Conservation (phyloP, 2,113 vertebrate species). For the Mobula hypostoma region DNA sequence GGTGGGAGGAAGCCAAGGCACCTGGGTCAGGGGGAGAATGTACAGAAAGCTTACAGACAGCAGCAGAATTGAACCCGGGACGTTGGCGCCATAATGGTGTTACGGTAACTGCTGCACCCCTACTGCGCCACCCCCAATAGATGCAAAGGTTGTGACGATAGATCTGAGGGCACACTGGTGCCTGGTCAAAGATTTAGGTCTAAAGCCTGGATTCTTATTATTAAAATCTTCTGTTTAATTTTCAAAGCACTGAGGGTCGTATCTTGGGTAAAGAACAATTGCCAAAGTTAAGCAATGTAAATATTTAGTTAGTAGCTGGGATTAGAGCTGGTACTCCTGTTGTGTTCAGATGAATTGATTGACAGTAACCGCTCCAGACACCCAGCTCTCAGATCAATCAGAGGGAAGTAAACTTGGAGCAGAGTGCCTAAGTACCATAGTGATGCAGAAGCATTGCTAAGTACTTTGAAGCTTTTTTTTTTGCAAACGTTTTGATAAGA, state of each 20-base stretch:
- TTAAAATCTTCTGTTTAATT: neutral
- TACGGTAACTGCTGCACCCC: too few relatives aligned
- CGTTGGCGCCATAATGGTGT: too few relatives aligned
- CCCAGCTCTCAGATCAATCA: neutral
- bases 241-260: neutral
- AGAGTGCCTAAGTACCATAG: neutral
- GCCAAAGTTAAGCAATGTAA: neutral
- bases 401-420: neutral
- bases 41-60: too few relatives aligned
- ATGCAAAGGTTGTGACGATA: neutral
- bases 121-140: too few relatives aligned
- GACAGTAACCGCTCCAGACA: neutral
- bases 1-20: too few relatives aligned
- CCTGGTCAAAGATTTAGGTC: neutral
- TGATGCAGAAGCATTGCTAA: neutral
- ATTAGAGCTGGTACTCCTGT: neutral
- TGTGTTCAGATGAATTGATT: neutral
- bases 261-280: neutral
- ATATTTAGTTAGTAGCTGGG: neutral
- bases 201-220: neutral
- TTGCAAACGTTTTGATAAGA: too few relatives aligned
- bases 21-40: too few relatives aligned
- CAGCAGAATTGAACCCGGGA: too few relatives aligned
- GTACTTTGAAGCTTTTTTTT: neutral
- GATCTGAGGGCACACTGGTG: too few relatives aligned